phyloP scores from a whole-genome alignment of 2,797 vertebrate genomes.

The Siniperca undulata region DNA sequence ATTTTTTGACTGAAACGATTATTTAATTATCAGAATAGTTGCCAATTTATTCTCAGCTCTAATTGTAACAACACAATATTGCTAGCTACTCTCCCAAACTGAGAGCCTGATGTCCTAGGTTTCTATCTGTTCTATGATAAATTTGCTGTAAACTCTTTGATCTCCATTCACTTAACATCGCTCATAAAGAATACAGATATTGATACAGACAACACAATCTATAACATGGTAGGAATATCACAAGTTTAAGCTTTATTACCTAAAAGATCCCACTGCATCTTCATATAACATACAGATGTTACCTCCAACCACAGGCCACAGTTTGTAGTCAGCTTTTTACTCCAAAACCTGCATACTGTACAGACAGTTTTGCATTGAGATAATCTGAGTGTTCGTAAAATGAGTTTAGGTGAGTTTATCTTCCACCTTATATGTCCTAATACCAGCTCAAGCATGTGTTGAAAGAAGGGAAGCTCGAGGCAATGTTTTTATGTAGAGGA shows the following conservation, averaged over 20 bases:
- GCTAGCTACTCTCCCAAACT: not conserved
- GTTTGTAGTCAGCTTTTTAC: not conserved
- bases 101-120: not conserved
- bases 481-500: slow-evolving; percentile 29
- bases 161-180: no score
- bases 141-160: not conserved
- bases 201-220: not conserved
- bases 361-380: slow-evolving; percentile 4
- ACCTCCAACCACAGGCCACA: not conserved
- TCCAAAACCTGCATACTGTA: not conserved
- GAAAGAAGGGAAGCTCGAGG: slow-evolving; percentile 11
- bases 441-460: slow-evolving; percentile 18
- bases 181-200: not conserved
- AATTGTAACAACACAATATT: not conserved
- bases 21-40: not conserved
- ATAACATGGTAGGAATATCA: not conserved
- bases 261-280: not conserved
- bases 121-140: not conserved
- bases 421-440: not conserved
- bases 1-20: not conserved
- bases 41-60: not conserved
- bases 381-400: slow-evolving; percentile 4
- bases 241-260: not conserved
- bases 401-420: slow-evolving; percentile 16
- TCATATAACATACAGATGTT: not conserved